Evolutionary conservation across 1,140 invertebrate genomes (phyloP).

Genomic region (Theocolax elegans): DNA sequence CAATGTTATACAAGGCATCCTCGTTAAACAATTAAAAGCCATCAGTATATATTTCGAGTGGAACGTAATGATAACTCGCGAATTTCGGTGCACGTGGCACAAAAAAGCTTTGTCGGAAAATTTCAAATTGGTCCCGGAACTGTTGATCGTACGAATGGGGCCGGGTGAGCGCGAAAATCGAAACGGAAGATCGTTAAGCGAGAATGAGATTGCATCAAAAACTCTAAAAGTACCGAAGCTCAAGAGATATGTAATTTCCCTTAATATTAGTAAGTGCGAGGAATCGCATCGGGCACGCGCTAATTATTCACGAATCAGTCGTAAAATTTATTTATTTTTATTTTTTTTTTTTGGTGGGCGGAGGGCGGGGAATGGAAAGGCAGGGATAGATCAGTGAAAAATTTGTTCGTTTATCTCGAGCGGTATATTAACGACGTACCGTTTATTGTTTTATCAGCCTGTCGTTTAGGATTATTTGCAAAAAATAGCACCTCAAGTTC

Average conservation of each 20-base stretch:
- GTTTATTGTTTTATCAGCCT: neutral
- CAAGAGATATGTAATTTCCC: constrained; percentile 37
- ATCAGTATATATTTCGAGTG: no score
- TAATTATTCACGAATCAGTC: constrained; percentile 20
- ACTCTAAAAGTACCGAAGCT: constrained; percentile 11
- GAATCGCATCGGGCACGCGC: neutral
- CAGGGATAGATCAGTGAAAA: no score
- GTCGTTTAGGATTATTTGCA: neutral
- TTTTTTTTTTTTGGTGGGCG: no score
- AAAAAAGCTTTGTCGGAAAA: constrained; percentile 15
- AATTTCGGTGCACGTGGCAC: no score
- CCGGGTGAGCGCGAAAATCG: constrained; percentile 22
- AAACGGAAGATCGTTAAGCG: neutral
- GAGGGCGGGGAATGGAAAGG: neutral
- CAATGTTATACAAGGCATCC: no score
- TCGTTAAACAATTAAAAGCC: no score
- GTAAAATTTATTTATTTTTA: constrained; percentile 4
- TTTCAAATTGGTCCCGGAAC: constrained; percentile 40
- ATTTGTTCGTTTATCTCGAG: neutral
- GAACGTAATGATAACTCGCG: no score
- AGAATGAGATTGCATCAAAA: neutral
- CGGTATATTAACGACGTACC: no score
- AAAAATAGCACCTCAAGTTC: constrained; percentile 11
- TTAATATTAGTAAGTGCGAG: constrained; percentile 12
- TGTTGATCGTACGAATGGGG: constrained; percentile 26